Base-by-base conservation (phyloP, 2,888 invertebrate genomes). In the Troides helena region DNA sequence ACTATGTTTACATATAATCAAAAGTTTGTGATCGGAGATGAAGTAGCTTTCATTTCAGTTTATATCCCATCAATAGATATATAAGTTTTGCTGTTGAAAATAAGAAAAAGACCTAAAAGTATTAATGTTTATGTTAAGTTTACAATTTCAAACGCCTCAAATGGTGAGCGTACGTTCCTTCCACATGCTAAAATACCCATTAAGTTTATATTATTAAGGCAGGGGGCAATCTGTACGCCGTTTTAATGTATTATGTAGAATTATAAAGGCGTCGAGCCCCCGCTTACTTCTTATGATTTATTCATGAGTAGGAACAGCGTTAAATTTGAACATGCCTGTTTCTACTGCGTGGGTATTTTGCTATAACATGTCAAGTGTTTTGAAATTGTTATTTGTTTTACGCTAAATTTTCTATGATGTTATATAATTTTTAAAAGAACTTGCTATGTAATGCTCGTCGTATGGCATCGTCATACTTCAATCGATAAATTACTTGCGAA, bases 201-300 rank as follows among this genome's bases (percentile, higher is more conserved):
- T 88, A 88, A 86, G 87, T 88, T 89, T 81, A 85, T 88, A 88
- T 87, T 89, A 89, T 89, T 88, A 89, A 89, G 87, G 86, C 85
- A 86, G 85, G 83, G 88, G 85, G 91, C 90, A 91, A 91, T 92
- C 90, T 90, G 92, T 92, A 87, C 86, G 82, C 77, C 85, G 90
- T 91, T 92, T 90, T 90, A 91, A 92, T 92, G 92, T 92, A 91
- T 92, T 91, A 92, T 88, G 90, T 90, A 89, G 92, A 89, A 91
- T 92, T 92, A 92, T 88, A 88, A 91, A 88, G 89, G 90, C 89
- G 86, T 81, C 81, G 84, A 84, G 86, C 84, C 88, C 30, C 81
- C 85, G 88, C 87, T 88, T 85, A 88, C 85, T 88, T 89, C 89
- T 88, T 90, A 92, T 92, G 92, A 92, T 92, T 92, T 92, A 92